phyloP scores from a whole-genome alignment of 1,140 invertebrate species.

The Sycobia sp. region DNA sequence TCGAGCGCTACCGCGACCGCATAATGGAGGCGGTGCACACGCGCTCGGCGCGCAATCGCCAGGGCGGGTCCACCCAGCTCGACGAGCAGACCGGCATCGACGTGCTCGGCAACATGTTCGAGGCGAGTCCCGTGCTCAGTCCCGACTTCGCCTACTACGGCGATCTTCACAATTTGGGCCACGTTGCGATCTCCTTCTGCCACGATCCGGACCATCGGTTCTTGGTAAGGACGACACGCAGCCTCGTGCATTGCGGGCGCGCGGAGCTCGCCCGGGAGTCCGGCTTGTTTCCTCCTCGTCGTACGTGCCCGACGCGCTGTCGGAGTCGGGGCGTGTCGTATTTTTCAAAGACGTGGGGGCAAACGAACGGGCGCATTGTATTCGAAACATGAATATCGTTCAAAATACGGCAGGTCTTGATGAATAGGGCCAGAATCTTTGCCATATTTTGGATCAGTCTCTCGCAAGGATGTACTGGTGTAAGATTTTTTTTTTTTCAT shows the following conservation, averaged over 20 bases:
- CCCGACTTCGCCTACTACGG: constrained; percentile 74
- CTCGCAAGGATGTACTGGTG: too few relatives aligned
- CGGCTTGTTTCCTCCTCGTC: neutral
- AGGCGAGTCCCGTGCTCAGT: constrained; percentile 72
- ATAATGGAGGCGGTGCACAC: constrained; percentile 77
- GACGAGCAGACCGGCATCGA: constrained; percentile 77
- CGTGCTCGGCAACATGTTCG: constrained; percentile 79
- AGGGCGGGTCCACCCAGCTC: constrained; percentile 63
- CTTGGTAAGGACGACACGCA: constrained; percentile 65
- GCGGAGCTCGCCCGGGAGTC: too few relatives aligned
- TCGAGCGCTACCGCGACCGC: constrained; percentile 77
- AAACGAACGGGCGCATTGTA: too few relatives aligned
- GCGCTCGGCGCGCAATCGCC: constrained; percentile 63
- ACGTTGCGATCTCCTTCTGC: constrained; percentile 69
- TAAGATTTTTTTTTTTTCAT: too few relatives aligned
- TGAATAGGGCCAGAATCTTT: too few relatives aligned
- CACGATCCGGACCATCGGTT: constrained; percentile 77
- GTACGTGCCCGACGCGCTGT: too few relatives aligned
- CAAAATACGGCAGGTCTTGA: too few relatives aligned
- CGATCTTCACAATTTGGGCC: constrained; percentile 76
- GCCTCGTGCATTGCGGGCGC: too few relatives aligned
- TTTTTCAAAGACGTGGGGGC: too few relatives aligned
- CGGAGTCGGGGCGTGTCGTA: too few relatives aligned
- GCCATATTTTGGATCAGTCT: too few relatives aligned
- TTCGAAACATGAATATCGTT: too few relatives aligned